A percentile compares a stretch with the other conserved stretches of the same genome.
phyloP scores from a whole-genome alignment of 1,140 invertebrate genomes.

The Neodiprion pinetum region DNA sequence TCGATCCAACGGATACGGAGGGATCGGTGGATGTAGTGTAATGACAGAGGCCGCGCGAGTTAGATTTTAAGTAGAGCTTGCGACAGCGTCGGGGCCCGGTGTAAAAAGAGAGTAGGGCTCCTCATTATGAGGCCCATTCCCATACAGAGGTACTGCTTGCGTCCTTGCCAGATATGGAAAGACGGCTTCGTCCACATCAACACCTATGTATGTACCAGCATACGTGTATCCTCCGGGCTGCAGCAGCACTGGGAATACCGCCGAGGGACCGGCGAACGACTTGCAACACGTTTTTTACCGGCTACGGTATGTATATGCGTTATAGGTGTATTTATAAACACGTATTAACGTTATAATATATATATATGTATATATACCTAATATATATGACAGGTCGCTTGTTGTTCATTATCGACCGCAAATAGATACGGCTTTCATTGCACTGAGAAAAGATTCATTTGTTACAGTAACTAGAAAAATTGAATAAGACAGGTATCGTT shows the following conservation, averaged over 20 bases:
- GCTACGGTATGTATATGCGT: neutral
- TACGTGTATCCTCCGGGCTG: no score
- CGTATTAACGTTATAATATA: neutral
- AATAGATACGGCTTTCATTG: no score
- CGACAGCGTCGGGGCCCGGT: neutral
- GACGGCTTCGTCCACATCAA: constrained; percentile 38
- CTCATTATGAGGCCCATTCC: constrained; percentile 41
- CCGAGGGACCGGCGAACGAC: neutral
- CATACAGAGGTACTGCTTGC: constrained; percentile 40
- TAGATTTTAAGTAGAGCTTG: constrained; percentile 7
- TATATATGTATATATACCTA: no score
- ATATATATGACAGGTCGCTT: no score
- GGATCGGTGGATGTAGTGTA: neutral
- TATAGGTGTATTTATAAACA: neutral
- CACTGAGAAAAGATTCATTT: no score
- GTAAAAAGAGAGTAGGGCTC: constrained; percentile 26
- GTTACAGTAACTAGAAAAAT: no score
- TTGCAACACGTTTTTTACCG: no score
- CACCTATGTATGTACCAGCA: neutral
- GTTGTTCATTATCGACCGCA: no score
- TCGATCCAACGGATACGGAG: neutral
- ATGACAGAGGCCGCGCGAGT: neutral
- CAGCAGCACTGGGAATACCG: neutral
- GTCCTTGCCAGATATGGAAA: constrained; percentile 55
- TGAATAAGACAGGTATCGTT: no score